Evolutionary conservation across 2,888 invertebrate genomes (phyloP), one percentile per base, ranked within the genome.

Genomic region (Acanthoscelides obtectus): DNA sequence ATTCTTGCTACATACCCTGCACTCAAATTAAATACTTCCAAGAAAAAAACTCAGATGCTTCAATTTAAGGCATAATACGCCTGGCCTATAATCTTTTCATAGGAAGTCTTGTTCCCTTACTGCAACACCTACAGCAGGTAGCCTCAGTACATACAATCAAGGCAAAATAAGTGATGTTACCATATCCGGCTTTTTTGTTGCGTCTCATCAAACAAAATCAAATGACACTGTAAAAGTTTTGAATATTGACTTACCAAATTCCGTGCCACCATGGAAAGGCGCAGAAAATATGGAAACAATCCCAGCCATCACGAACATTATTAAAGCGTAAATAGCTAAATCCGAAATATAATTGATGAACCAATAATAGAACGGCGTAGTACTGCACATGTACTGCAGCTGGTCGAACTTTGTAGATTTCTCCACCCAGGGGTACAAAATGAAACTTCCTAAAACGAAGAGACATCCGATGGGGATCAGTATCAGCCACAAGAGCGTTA

Each of bases 381-480:
- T 88, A 2, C 93, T 91, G 0, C 90, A 87, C 90, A 92, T 90
- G 22, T 89, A 83, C 84, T 93, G 93, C 64, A 93, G 81, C 77
- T 90, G 90, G 22, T 92, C 90, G 63, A 93, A 87, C 69, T 90
- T 90, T 0, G 88, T 86, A 5, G 83, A 81, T 12, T 89, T 87
- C 83, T 94, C 94, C 70, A 85, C 85, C 76, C 90, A 88, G 2
- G 92, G 90, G 71, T 93, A 88, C 0, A 89, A 83, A 0, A 90
- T 86, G 74, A 89, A 89, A 77, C 89, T 86, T 0, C 87, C 85
- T 20, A 85, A 79, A n/a, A 89, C 83, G 22, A 88, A 81, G 8
- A 88, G 79, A 19, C 76, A 78, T 81, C 84, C 84, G 45, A 84
- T 75, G 5, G 86, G 85, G 70, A 85, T 76, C 21, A 85, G 73